These are phyloP conservation scores for Gasteruption jaculator DNA, from an alignment of 2,888 invertebrate species.

Conservation along the genomic window DNA sequence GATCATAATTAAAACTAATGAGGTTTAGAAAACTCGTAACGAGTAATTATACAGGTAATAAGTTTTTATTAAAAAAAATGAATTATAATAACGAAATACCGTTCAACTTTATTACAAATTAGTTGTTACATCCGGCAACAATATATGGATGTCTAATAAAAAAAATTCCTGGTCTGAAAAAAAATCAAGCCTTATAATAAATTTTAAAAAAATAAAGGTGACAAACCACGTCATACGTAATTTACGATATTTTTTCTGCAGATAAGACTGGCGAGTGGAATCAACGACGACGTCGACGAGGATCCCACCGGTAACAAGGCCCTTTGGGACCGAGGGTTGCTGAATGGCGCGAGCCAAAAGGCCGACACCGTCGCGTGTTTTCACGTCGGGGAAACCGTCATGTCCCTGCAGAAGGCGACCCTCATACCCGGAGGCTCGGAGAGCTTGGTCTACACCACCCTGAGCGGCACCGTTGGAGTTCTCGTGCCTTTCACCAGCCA, in stretches of 20 bases:
- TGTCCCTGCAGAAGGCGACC: conserved; percentile 93
- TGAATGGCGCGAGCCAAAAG: conserved; percentile 97
- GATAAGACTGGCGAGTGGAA: conserved; percentile 79
- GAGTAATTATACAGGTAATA: too few species aligned
- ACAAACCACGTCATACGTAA: too few species aligned
- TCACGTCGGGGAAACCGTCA: conserved; percentile 93
- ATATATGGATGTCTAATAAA: too few species aligned
- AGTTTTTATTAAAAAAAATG: too few species aligned
- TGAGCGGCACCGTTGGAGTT: conserved; percentile 91
- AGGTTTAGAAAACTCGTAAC: too few species aligned
- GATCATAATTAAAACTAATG: too few species aligned
- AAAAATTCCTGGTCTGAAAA: too few species aligned
- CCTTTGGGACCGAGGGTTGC: conserved; percentile 86
- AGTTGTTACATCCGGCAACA: too few species aligned
- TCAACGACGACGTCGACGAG: conserved; percentile 97
- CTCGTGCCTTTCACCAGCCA: conserved; percentile 91
- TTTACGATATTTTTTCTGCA: conserved; percentile 34
- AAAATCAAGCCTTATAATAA: too few species aligned
- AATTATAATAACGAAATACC: too few species aligned
- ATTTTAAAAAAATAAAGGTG: too few species aligned
- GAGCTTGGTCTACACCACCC: conserved; percentile 91
- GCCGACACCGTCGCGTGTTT: conserved; percentile 89
- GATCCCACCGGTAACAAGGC: conserved; percentile 99
- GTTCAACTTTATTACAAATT: too few species aligned
- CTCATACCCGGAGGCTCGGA: conserved; percentile 97